These are phyloP conservation scores for Aptenodytes patagonicus DNA, from an alignment of 2,113 vertebrate species.

Conservation along the genomic window DNA sequence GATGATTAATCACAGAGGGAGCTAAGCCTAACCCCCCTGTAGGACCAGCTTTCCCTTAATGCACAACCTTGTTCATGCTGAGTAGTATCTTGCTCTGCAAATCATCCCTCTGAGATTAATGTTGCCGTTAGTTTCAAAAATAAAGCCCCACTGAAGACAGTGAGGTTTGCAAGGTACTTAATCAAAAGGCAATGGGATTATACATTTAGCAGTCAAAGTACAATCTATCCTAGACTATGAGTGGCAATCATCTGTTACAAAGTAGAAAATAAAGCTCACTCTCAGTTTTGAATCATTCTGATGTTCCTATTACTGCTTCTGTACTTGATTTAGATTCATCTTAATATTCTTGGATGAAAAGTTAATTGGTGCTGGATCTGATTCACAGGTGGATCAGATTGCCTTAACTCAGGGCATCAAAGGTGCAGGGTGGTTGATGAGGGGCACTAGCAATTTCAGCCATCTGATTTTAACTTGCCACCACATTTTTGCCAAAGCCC, in stretches of 20 bases:
- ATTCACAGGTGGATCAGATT: neutral
- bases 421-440: neutral
- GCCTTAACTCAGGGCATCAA: neutral
- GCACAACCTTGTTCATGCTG: constrained; percentile 2
- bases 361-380: neutral
- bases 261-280: neutral
- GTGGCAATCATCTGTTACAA: neutral
- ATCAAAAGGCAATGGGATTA: constrained; percentile 4
- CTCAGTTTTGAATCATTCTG: neutral
- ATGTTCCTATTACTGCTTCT: neutral
- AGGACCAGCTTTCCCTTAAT: constrained; percentile 22
- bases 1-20: constrained; percentile 50
- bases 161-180: neutral
- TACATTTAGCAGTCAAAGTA: neutral
- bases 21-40: neutral
- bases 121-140: constrained; percentile 4
- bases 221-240: neutral
- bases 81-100: neutral
- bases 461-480: neutral
- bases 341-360: neutral
- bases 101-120: constrained; percentile 30
- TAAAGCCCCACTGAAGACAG: neutral
- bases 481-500: neutral
- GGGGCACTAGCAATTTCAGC: neutral
- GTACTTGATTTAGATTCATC: neutral